phyloP scores from a whole-genome alignment of 1,140 invertebrate genomes.

The Phthorimaea operculella region DNA sequence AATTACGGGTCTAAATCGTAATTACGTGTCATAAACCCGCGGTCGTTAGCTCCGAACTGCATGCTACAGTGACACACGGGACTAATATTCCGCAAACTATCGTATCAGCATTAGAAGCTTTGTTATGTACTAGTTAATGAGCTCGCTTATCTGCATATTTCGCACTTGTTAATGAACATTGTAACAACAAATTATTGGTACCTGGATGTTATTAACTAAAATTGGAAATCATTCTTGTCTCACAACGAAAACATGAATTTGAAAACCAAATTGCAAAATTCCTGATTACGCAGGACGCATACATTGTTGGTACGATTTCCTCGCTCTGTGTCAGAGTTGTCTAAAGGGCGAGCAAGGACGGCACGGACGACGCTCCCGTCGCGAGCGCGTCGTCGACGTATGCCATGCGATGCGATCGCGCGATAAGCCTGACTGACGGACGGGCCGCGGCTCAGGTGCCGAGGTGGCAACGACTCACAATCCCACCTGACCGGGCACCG shows the following conservation, averaged over 20 bases:
- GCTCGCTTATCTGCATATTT: no score
- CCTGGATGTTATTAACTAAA: no score
- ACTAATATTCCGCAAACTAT: not conserved
- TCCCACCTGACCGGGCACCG: no score
- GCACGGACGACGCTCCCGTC: slow-evolving; percentile 42
- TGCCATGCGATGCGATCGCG: slow-evolving; percentile 14
- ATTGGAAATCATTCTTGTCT: no score
- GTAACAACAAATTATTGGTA: no score
- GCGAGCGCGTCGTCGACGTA: slow-evolving; percentile 22
- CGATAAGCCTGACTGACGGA: slow-evolving; percentile 22
- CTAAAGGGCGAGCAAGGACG: slow-evolving; percentile 55
- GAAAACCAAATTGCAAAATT: no score
- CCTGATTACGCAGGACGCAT: no score
- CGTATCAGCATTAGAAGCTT: not conserved
- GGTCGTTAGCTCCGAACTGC: slow-evolving; percentile 22
- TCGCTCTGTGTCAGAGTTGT: slow-evolving; percentile 23
- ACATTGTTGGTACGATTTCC: no score
- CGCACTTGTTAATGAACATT: no score
- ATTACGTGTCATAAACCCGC: slow-evolving; percentile 31
- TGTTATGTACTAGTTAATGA: no score
- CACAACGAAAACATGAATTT: no score
- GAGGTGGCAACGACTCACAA: not conserved
- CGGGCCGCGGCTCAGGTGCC: slow-evolving; percentile 23
- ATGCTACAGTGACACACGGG: not conserved
- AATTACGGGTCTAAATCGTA: slow-evolving; percentile 32